Base-by-base conservation (phyloP, 2,113 vertebrate genomes). In the Dromaius novaehollandiae region DNA sequence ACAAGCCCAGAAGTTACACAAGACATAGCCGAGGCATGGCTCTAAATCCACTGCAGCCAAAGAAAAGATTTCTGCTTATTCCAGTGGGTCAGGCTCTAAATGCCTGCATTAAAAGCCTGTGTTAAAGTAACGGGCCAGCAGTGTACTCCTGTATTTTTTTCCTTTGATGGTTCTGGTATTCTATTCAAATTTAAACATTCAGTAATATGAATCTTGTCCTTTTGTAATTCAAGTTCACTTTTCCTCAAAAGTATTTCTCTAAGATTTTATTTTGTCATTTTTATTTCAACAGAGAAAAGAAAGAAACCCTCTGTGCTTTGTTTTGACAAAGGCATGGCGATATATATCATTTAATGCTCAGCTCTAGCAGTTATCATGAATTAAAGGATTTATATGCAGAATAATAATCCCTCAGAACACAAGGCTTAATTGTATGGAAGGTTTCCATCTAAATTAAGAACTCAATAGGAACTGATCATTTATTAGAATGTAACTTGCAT, bases 361-460 rank as follows among this genome's bases (percentile, higher is more conserved):
- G 16, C 16, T 60, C 5, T 48, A 89, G 26, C 40, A 90, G 55
- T 64, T 94, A 83, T 28, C 9, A 82, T 28, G 36, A 91, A 88
- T 90, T 73, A 88, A 63, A 15, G 6, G 26, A 90, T 79, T 88
- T 91, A 46, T 36, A 48, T 9, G 24, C 84, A 71, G 30, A 84
- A 91, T 55, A 83, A 66, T 65, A 95, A 82, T 74, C 53, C 36
- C 38, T 85, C 42, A 93, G 48, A 94, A 82, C 8, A 80, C 8
- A 40, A 46, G 28, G 6, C 25, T 95, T 94, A 90, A 81, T 34
- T 79, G 56, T 94, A 88, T 87, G n/a, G 46, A 88, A 55, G 34
- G 63, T 81, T 94, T 53, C 48, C 80, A 42, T 36, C 18, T 88
- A 88, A 88, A 88, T 81, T 86, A 90, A 91, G 56, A 95, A 79